Percentiles rank a stretch among this genome's conserved stretches.
phyloP scores from a whole-genome alignment of 2,888 invertebrate species.

The Diaphora mendica region DNA sequence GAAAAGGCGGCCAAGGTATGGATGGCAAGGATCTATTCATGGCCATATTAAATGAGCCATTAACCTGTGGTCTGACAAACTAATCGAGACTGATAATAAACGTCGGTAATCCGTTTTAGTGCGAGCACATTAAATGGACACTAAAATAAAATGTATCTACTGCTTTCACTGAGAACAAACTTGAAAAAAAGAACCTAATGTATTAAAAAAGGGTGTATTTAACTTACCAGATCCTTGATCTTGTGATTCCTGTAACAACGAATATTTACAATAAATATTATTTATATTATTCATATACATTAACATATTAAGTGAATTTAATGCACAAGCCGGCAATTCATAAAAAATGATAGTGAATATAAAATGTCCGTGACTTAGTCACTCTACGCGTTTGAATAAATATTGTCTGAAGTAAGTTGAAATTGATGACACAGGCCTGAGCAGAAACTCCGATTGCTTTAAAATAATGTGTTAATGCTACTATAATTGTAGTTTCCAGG shows the following conservation, averaged over 20 bases:
- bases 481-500: constrained; percentile 26
- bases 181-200: background rate
- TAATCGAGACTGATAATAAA: background rate
- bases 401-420: constrained; percentile 5
- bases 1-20: background rate
- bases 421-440: constrained; percentile 21
- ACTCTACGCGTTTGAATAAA: constrained; percentile 5
- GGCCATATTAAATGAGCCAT: background rate
- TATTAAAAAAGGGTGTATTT: background rate
- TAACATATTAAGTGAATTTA: constrained; percentile 28
- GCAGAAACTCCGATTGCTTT: constrained; percentile 29
- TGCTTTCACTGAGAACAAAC: too few relatives aligned
- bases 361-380: constrained; percentile 17
- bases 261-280: constrained; percentile 32
- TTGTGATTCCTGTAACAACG: constrained; percentile 79
- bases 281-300: constrained; percentile 9
- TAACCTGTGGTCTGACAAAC: background rate
- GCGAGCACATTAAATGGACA: background rate
- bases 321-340: constrained; percentile 66
- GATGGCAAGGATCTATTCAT: background rate
- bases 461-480: constrained; percentile 37
- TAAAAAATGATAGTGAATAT: constrained; percentile 46
- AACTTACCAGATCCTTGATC: constrained; percentile 76
- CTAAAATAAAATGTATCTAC: background rate
- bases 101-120: background rate